Percentiles rank a stretch among this genome's conserved stretches.
Conservation (phyloP, 2,113 vertebrate genomes). For the Hydrochoerus hydrochaeris region DNA sequence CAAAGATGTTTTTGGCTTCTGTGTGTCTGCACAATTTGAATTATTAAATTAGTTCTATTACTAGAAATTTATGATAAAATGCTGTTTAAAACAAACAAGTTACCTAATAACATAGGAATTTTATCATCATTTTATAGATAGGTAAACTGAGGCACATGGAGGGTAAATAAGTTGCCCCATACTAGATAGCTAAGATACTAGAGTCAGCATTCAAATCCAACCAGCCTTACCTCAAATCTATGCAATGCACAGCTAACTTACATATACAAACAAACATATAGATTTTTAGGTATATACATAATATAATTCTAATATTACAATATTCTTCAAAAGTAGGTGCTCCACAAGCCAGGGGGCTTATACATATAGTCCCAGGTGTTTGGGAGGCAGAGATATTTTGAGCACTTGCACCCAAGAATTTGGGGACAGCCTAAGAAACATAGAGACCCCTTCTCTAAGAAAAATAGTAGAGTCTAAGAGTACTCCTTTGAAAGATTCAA, state of each 20-base stretch:
- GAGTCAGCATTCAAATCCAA: neutral
- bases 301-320: neutral
- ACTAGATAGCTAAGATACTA: neutral
- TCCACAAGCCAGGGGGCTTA: neutral
- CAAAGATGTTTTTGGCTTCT: neutral
- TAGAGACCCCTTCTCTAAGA: neutral
- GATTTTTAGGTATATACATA: neutral
- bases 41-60: slow-evolving; percentile 25
- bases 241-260: neutral
- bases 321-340: neutral
- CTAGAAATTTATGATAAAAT: neutral
- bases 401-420: neutral
- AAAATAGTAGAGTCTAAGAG: neutral
- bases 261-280: neutral
- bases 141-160: neutral
- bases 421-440: neutral
- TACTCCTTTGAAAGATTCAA: neutral
- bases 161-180: neutral
- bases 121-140: neutral
- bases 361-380: neutral
- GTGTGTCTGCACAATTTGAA: neutral
- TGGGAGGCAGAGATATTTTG: neutral
- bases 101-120: neutral
- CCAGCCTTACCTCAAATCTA: neutral
- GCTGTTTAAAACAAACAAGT: neutral